These are phyloP conservation scores for Falco punctatus DNA, from an alignment of 2,113 vertebrate species.

Conservation along the genomic window DNA sequence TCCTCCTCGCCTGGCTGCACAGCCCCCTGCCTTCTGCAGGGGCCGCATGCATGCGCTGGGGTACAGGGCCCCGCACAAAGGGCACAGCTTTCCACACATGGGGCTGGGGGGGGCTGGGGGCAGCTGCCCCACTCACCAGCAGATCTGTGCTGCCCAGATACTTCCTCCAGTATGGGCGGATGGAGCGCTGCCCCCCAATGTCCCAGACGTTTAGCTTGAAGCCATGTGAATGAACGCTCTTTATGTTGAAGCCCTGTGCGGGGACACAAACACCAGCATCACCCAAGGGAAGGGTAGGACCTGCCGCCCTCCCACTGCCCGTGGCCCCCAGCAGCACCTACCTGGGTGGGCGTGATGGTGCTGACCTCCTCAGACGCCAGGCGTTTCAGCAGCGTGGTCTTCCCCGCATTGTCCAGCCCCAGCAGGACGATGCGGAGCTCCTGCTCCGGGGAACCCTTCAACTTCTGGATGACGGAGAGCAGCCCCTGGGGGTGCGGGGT, in stretches of 20 bases:
- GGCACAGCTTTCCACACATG: fast-evolving
- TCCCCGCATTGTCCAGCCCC: constrained; percentile 87
- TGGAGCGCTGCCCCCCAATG: constrained; percentile 86
- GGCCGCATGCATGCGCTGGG: background rate
- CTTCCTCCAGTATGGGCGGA: constrained; percentile 86
- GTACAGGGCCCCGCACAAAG: fast-evolving
- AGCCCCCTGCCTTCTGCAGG: background rate
- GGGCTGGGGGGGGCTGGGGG: background rate
- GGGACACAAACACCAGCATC: background rate
- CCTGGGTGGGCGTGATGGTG: constrained; percentile 89
- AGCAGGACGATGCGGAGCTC: constrained; percentile 87
- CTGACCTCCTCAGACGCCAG: constrained; percentile 86
- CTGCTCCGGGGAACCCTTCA: constrained; percentile 81
- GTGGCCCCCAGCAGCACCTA: background rate
- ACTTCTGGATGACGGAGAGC: constrained; percentile 86
- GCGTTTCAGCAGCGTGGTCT: constrained; percentile 86
- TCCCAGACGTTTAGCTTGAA: constrained; percentile 89
- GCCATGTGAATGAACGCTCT: constrained; percentile 85
- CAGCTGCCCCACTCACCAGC: constrained; percentile 69
- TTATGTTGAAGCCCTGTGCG: constrained; percentile 84
- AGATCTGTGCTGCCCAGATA: constrained; percentile 87
- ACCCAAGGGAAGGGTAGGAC: background rate
- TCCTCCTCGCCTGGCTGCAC: fast-evolving
- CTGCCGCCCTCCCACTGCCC: fast-evolving
- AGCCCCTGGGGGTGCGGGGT: constrained; percentile 75